These are phyloP conservation scores for Hippopotamus amphibius DNA, from an alignment of 2,113 vertebrate species.

Conservation along the genomic window DNA sequence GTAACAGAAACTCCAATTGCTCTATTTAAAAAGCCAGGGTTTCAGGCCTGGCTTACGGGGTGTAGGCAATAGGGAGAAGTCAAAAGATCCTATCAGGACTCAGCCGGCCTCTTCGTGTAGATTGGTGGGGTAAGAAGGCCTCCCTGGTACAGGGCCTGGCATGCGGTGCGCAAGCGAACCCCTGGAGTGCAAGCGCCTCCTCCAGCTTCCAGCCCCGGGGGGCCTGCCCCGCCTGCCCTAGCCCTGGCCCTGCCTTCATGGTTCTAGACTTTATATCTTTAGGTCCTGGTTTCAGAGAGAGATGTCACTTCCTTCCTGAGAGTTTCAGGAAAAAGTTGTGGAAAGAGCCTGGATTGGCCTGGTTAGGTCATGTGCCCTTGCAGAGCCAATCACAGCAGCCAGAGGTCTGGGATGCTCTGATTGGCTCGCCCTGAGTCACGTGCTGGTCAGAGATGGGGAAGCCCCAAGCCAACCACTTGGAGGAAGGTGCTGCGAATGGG, in stretches of 20 bases:
- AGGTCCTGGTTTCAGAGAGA: not conserved
- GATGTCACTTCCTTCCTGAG: not conserved
- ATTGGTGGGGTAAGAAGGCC: not conserved
- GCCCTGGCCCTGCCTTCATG: not conserved
- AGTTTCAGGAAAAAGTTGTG: not conserved
- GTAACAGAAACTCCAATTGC: not conserved
- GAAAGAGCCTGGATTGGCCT: not conserved
- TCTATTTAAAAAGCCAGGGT: not conserved
- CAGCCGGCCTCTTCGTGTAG: not conserved
- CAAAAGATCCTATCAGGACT: not conserved
- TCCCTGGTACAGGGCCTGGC: not conserved
- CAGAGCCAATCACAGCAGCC: not conserved
- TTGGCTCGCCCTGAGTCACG: not conserved
- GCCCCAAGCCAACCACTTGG: no score
- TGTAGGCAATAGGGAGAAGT: not conserved
- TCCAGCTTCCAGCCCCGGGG: no score
- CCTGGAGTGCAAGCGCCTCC: rapidly evolving
- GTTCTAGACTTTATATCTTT: not conserved
- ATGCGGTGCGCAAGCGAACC: not conserved
- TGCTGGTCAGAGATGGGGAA: not conserved
- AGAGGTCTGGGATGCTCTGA: not conserved
- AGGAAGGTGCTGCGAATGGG: not conserved
- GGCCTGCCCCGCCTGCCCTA: not conserved
- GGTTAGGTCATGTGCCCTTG: not conserved
- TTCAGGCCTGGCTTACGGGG: not conserved